Evolutionary conservation across 2,797 vertebrate species (phyloP).

Genomic region (Thripadectes ignobilis): DNA sequence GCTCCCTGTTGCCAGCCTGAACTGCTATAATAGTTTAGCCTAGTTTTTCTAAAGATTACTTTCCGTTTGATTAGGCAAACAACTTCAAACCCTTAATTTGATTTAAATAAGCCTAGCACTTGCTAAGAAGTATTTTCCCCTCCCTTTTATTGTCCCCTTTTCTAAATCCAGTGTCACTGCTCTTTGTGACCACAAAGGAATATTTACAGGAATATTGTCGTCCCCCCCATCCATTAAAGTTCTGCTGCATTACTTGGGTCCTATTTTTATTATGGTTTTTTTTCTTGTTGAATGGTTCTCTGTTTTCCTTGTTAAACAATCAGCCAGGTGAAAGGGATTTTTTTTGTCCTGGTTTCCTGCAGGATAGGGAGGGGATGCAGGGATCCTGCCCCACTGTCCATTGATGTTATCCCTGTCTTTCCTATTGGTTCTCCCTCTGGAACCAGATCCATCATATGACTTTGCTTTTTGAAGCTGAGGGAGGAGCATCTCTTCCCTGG

Average conservation of each 20-base stretch:
- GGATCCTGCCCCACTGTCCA: not conserved
- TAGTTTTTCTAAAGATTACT: conserved; percentile 17
- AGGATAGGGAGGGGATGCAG: not conserved
- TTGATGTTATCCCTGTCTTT: not conserved
- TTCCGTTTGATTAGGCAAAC: conserved; percentile 49
- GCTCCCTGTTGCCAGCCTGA: not conserved
- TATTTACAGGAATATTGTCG: not conserved
- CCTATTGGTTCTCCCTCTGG: not conserved
- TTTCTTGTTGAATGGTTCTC: not conserved
- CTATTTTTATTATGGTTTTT: not conserved
- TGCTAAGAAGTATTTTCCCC: not conserved
- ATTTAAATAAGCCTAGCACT: conserved; percentile 39
- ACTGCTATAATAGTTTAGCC: conserved; percentile 3
- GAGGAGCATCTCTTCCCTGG: not conserved
- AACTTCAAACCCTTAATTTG: conserved; percentile 51
- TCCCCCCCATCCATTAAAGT: not conserved
- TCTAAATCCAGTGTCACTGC: not conserved
- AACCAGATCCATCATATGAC: not conserved
- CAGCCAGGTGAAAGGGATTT: not conserved
- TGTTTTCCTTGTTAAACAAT: not conserved
- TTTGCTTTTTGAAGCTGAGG: not conserved
- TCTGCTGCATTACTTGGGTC: not conserved
- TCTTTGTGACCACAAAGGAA: not conserved
- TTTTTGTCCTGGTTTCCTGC: not conserved
- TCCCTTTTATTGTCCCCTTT: not conserved